Evolutionary conservation across 2,113 vertebrate genomes (phyloP), one percentile per base, ranked within the genome.

Genomic region (Pygoscelis antarcticus): DNA sequence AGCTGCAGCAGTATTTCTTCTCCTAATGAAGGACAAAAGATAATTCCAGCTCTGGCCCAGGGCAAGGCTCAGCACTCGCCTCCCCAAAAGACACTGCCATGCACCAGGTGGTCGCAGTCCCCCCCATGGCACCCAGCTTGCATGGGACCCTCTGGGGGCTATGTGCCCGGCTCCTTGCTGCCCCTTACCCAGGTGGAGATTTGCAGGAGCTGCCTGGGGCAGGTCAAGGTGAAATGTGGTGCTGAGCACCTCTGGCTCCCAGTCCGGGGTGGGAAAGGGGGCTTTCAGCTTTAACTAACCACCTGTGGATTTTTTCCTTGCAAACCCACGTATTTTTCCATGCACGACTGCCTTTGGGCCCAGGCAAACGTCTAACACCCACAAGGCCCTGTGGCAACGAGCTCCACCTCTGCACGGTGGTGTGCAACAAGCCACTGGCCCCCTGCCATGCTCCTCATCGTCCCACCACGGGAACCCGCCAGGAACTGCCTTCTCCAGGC

Each of bases 1-100:
- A 98, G 96, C 96, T 97, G 97, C 96, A 94, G 93, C 77, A 74
- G 88, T 65, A 88, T 96, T 97, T 96, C 95, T 95, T 95, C 75
- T 82, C 78, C 44, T 95, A 92, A 95, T n/a, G 93, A 95, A 96
- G 87, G 83, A 89, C 84, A 74, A 89, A 93, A 94, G 83, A 83
- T 79, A 90, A 81, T 52, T 38, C 54, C 64, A 78, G 68, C 83
- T 81, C 61, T n/a, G 71, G 71, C 64, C 58, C 58, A 54, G 46
- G 78, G 84, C 84, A 93, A 77, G 55, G 62, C 71, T 87, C 49
- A 60, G 65, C 32, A 52, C 79, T 64, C 54, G 71, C 60, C 49
- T 61, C 82, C 70, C 49, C 49, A 26, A 61, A 46, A 87, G 52
- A 71, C 54, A 0, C 4, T 83, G 71, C 74, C 83, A 29, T 0